These are phyloP conservation scores for Tetragonisca angustula DNA, from an alignment of 2,888 invertebrate genomes.

Conservation along the genomic window DNA sequence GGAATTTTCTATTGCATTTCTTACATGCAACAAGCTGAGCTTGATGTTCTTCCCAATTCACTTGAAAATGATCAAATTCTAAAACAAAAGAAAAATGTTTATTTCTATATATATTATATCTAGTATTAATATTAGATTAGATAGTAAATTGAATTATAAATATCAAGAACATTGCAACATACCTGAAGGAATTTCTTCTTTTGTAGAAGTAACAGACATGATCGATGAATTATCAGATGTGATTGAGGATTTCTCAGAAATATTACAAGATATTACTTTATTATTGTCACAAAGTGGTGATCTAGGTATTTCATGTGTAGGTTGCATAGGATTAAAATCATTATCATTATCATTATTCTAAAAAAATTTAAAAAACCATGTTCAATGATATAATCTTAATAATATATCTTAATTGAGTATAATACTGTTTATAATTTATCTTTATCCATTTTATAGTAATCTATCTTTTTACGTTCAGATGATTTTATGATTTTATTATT, in stretches of 20 bases:
- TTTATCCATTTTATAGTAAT: background rate
- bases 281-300: constrained; percentile 65
- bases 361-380: constrained; percentile 1
- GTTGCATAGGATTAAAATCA: constrained; percentile 74
- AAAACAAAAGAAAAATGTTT: background rate
- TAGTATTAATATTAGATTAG: background rate
- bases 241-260: background rate
- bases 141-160: background rate
- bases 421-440: constrained; percentile 1
- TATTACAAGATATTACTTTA: background rate
- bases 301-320: constrained; percentile 70
- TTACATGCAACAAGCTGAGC: constrained; percentile 71
- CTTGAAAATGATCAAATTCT: constrained; percentile 38
- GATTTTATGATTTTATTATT: background rate
- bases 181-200: constrained; percentile 30
- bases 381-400: background rate
- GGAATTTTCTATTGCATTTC: constrained; percentile 64
- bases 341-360: background rate
- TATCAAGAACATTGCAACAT: background rate
- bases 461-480: background rate
- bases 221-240: background rate
- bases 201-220: background rate
- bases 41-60: constrained; percentile 72
- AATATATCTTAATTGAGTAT: background rate
- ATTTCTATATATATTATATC: background rate